Evolutionary conservation across 2,888 invertebrate species (phyloP), one percentile per base, ranked within the genome.

Genomic region (Netelia melanura): DNA sequence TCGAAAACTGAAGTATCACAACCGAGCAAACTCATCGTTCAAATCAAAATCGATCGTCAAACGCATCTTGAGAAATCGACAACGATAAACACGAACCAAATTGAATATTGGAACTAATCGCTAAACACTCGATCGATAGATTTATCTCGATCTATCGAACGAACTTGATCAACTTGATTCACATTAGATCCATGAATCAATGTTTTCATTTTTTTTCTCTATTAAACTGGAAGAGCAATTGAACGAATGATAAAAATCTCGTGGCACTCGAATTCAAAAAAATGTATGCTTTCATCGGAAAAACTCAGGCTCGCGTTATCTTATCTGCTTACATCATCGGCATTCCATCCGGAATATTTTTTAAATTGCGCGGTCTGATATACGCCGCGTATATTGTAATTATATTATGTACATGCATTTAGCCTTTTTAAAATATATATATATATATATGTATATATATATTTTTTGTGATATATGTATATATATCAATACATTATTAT

Each of bases 401-500:
- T 68, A 82, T 62, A 78, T 80, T 83, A 84, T 85, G 85, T 84
- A 88, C 86, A 86, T 84, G 62, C 76, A 83, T 84, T 80, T 62
- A 80, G 56, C 43, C 44, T 44, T 75, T 67, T 67, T 62, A 14
- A 74, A 75, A 67, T 85, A 67, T 72, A 65, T 82, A 21, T 21
- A 21, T 21, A 1, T 21, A 21, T 21, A 21, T 25, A 65, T 75
- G 21, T 17, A 17, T 38, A 38, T 38, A 64, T 81, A 64, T 75
- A 65, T 71, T 71, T 83, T 68, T 56, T 38, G 38, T 38, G 38
- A 38, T 38, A 38, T 38, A 38, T 38, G 6, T 38, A 64, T 71
- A 30, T 72, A 74, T 83, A 81, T 89, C 75, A 83, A 87, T 38
- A 88, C 71, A 87, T 89, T 90, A 88, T 90, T 90, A 90, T 90